These are phyloP conservation scores for Amyelois transitella DNA, from an alignment of 1,140 invertebrate species.

Conservation along the genomic window DNA sequence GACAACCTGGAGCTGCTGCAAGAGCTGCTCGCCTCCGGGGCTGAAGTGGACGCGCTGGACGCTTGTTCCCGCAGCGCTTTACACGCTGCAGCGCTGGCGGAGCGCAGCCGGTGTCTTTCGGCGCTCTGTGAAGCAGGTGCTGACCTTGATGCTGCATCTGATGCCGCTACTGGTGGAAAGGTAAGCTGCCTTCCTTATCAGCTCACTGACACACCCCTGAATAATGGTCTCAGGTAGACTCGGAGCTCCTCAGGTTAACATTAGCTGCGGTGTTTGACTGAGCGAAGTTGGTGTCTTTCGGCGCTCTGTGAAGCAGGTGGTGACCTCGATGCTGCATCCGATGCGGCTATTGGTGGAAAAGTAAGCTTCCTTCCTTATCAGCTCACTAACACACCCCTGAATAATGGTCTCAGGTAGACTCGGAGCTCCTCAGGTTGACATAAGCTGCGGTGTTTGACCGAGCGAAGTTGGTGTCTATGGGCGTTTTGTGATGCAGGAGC, in stretches of 20 bases:
- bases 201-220: too few relatives aligned
- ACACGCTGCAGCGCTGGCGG: slow-evolving; percentile 91
- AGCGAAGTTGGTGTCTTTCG: slow-evolving; percentile 69
- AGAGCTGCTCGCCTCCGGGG: slow-evolving; percentile 86
- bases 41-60: slow-evolving; percentile 82
- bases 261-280: background rate
- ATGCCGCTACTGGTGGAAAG: slow-evolving; percentile 77
- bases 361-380: slow-evolving; percentile 20
- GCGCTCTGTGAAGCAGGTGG: slow-evolving; percentile 86
- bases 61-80: slow-evolving; percentile 79
- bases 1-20: slow-evolving; percentile 91
- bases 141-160: slow-evolving; percentile 81
- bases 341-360: slow-evolving; percentile 77
- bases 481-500: slow-evolving; percentile 86
- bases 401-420: too few relatives aligned
- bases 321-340: slow-evolving; percentile 81
- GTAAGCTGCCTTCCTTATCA: slow-evolving; percentile 14
- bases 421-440: background rate
- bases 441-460: background rate
- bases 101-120: slow-evolving; percentile 85
- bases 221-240: too few relatives aligned
- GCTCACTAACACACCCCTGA: too few relatives aligned
- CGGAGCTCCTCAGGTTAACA: background rate
- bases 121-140: slow-evolving; percentile 86
- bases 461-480: slow-evolving; percentile 69